These are phyloP conservation scores for Hydrotaea cyrtoneurina DNA, from an alignment of 2,888 invertebrate genomes.

Conservation along the genomic window DNA sequence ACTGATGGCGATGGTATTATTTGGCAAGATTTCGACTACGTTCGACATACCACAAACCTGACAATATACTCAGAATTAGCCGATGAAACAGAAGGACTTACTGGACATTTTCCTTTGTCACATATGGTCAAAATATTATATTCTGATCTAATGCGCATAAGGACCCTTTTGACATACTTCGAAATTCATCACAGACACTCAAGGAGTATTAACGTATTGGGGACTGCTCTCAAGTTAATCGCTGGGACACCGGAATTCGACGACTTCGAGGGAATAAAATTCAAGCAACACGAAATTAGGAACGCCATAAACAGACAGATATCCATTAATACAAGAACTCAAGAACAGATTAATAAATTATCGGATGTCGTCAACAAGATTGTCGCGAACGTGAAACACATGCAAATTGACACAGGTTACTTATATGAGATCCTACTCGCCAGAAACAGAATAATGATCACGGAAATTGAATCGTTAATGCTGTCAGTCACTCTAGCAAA, in stretches of 20 bases:
- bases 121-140: slow-evolving; percentile 39
- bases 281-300: neutral
- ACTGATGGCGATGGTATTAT: slow-evolving; percentile 45
- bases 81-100: slow-evolving; percentile 35
- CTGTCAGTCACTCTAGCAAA: neutral
- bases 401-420: slow-evolving; percentile 45
- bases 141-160: slow-evolving; percentile 39
- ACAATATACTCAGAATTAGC: slow-evolving; percentile 2
- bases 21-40: slow-evolving; percentile 30
- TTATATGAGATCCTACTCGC: slow-evolving; percentile 52
- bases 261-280: neutral
- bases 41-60: slow-evolving; percentile 34
- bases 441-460: slow-evolving; percentile 50
- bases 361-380: slow-evolving; percentile 43
- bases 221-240: slow-evolving; percentile 35
- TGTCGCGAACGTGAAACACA: slow-evolving; percentile 12
- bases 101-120: slow-evolving; percentile 26
- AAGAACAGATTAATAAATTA: neutral
- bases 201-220: slow-evolving; percentile 28
- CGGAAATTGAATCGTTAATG: neutral
- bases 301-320: neutral
- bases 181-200: slow-evolving; percentile 37
- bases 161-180: slow-evolving; percentile 1
- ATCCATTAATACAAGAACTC: slow-evolving; percentile 6
- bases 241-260: slow-evolving; percentile 15